These are phyloP conservation scores for Eucidaris tribuloides DNA, from an alignment of 35 echinoderm and acorn worm species.

Conservation along the genomic window DNA sequence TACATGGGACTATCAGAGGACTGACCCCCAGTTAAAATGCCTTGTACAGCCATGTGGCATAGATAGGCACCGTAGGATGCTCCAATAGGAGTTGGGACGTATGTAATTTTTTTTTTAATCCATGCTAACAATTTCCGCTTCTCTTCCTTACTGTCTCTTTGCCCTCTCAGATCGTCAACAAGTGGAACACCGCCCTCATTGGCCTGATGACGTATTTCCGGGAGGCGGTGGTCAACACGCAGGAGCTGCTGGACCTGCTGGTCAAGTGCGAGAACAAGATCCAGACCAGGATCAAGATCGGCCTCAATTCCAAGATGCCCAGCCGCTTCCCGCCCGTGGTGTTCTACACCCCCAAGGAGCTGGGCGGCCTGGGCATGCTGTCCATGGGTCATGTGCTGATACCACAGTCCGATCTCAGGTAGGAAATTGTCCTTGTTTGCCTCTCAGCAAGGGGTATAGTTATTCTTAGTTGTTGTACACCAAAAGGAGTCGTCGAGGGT, in stretches of 20 bases:
- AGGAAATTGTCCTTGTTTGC: too few relatives aligned
- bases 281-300: slow-evolving; percentile 99
- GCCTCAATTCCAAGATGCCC: slow-evolving; percentile 99
- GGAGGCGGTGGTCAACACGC: slow-evolving; percentile 98
- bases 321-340: slow-evolving; percentile 97
- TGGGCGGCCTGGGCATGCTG: slow-evolving; percentile 96
- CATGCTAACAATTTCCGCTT: not conserved
- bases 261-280: slow-evolving; percentile 99
- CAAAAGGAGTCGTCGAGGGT: too few relatives aligned
- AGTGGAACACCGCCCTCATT: slow-evolving; percentile 97
- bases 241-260: slow-evolving; percentile 95
- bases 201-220: slow-evolving; percentile 99
- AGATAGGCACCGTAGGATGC: too few relatives aligned
- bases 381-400: slow-evolving; percentile 97
- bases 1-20: too few relatives aligned
- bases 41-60: too few relatives aligned
- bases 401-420: slow-evolving; percentile 99
- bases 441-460: too few relatives aligned
- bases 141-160: not conserved
- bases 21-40: too few relatives aligned
- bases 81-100: too few relatives aligned
- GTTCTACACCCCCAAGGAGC: slow-evolving; percentile 99
- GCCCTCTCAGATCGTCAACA: slow-evolving; percentile 98
- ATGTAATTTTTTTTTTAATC: too few relatives aligned
- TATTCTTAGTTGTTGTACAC: too few relatives aligned